phyloP scores from a whole-genome alignment of 2,888 invertebrate species.

The Chesias legatella region DNA sequence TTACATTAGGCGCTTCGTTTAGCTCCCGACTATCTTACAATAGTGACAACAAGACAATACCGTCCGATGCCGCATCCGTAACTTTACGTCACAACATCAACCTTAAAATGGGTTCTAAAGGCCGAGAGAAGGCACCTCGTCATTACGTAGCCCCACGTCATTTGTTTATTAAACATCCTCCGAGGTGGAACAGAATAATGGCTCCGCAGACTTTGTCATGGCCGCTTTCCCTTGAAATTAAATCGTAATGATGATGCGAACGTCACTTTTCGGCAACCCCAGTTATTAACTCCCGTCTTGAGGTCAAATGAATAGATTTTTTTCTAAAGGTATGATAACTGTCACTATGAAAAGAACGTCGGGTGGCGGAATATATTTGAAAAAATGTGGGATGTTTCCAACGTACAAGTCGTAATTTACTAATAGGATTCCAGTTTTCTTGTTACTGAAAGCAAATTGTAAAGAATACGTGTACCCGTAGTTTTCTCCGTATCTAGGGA shows the following conservation, averaged over 20 bases:
- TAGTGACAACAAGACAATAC: conserved; percentile 13
- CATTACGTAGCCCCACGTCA: conserved; percentile 72
- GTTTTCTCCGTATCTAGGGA: background rate
- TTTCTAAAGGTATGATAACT: conserved; percentile 69
- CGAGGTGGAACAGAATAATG: conserved; percentile 76
- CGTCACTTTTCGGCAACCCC: conserved; percentile 57
- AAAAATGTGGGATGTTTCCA: conserved; percentile 29
- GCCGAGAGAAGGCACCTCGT: conserved; percentile 53
- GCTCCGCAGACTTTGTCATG: conserved; percentile 72
- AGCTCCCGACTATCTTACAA: conserved; percentile 7
- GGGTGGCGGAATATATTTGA: conserved; percentile 47
- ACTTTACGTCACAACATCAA: conserved; percentile 44
- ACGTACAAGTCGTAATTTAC: conserved; percentile 32
- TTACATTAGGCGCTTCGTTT: no score
- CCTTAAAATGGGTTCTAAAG: conserved; percentile 60
- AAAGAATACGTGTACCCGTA: conserved; percentile 18
- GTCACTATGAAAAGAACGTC: conserved; percentile 69
- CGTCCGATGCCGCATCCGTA: conserved; percentile 44
- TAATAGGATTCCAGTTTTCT: conserved; percentile 33
- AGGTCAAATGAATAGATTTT: conserved; percentile 74
- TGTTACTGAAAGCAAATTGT: conserved; percentile 23
- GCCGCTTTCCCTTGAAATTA: conserved; percentile 74
- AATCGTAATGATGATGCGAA: conserved; percentile 76
- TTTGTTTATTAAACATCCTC: conserved; percentile 78
- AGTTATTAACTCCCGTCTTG: conserved; percentile 72